Base-by-base conservation (phyloP, 30 jellyfish, hydroid and myxozoan genomes). In the Catostylus mosaicus region DNA sequence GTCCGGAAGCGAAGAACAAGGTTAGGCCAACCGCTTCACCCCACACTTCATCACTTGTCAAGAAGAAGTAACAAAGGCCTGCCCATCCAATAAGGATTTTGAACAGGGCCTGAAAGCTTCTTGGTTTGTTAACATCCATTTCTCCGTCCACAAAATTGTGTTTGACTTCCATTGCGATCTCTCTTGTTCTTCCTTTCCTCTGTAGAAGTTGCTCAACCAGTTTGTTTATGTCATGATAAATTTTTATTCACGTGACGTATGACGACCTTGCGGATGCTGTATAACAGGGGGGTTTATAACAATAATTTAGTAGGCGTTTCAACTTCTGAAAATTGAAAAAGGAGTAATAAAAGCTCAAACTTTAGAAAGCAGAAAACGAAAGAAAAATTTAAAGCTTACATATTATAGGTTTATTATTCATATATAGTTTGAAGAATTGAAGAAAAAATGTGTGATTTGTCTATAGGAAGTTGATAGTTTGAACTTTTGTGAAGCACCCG, bases 21-120 rank as follows among this genome's bases (percentile, higher is more conserved):
- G 96, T 86, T 77, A 86, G 90, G 83, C 96, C 96, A 29, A 86
- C 52, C 7, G 89, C 96, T 86, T 86, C 96, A 2, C 96, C 96
- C 89, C 96, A 86, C 33, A 48, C 73, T 76, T 74, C 96, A 54
- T 86, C 37, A 16, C 46, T 61, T 26, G 96, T 75, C 71, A 76
- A 30, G 77, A 86, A 86, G 83, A 86, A 86, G 45, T 64, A 86
- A 34, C 40, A 36, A 0, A 86, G 72, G 37, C 96, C 96, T 9
- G 68, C 31, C 86, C 84, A 65, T 35, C 96, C 96, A 32, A 86
- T 77, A 59, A 86, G 30, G 38, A 86, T 90, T 35, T 86, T 86
- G 10, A 86, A 30, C 24, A 72, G 37, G 19, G 47, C 37, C 50
- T 64, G 75, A 24, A 46, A 0, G 31, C 36, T 1, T 16, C 18